Base-by-base conservation (phyloP, 1,140 invertebrate genomes). In the Penaeus japonicus region DNA sequence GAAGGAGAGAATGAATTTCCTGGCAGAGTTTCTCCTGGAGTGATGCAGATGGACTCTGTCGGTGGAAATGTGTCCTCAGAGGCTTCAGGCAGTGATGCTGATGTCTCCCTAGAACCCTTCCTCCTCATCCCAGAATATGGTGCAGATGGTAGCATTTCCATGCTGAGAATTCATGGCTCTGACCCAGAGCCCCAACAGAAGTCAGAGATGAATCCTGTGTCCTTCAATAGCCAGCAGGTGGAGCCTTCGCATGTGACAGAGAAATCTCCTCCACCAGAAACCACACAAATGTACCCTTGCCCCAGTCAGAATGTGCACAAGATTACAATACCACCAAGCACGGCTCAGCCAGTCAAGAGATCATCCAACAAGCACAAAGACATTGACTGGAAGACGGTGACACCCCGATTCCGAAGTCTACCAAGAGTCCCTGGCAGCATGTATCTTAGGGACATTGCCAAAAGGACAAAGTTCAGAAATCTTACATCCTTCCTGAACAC, bases 391-490 rank as follows among this genome's bases (percentile, higher is more conserved):
- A 83, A 83, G 59, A 35, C 81, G 24, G 22, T 39, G 35, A 22
- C 55, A 30, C 15, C 15, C 81, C 18, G 70, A 83, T 47, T 24
- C 81, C 62, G 32, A 20, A 12, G 80, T 57, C 15, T 39, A 10
- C 84, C 70, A 24, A 86, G 47, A 59, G 84, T 86, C 47, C 57
- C 84, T 78, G 77, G 85, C 24, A 87, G 55, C 53, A 87, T 65
- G 55, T 80, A 80, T 24, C 77, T 87, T 22, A 27, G 85, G 24
- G 77, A 87, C 39, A 70, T 80, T 59, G 85, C 85, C 54, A 87
- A 80, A 59, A 80, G 85, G 77, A 87, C 85, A 32, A 87, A 87
- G 57, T 87, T 87, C 30, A 65, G 85, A 27, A 80, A 87, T 30
- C 24, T 87, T n/a, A 87, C 77, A 0, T 87, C 85, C 17, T 54